Evolutionary conservation across 2,888 invertebrate genomes (phyloP), one percentile per base, ranked within the genome.

Genomic region (Chaetogeoica ovagalla): DNA sequence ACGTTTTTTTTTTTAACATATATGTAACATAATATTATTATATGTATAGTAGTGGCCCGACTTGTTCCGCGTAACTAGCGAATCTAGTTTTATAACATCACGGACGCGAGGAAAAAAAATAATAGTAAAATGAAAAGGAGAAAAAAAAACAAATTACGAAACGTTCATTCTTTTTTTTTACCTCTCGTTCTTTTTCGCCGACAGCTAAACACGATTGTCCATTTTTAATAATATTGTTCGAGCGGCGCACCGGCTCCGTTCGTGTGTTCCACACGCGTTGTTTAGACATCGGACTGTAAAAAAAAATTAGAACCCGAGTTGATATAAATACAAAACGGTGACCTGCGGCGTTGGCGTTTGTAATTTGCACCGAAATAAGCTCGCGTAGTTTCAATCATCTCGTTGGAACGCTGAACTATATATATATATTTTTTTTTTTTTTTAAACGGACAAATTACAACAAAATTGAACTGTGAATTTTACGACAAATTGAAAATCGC

Each of bases 121-220:
- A 9, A 43, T 43, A 13, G 43, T n/a, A 66, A 43, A 3, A 43
- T 43, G 11, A 30, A 30, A 23, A n/a, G n/a, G n/a, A n/a, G n/a
- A 30, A 52, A 37, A 55, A 55, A 2, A 30, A 30, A 30, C 4
- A 30, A 30, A 30, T 69, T 69, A 37, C 55, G 55, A 69, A 69
- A 69, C 37, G 55, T 5, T 69, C 30, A 37, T 48, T 23, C 4
- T 30, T 30, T 30, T 30, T 30, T 30, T 30, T 30, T 30, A 1
- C 2, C 30, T 30, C 30, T 74, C 43, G 43, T 37, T 70, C 23
- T 39, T 59, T 23, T 59, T 43, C 30, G 66, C 75, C 75, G 17
- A 15, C 19, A 23, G 75, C 75, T 1, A 43, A 66, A 66, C 75
- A 75, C 75, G 75, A 75, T 19, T 55, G n/a, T n/a, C 70, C 37